Evolutionary conservation across 2,888 invertebrate species (phyloP).

Genomic region (Euclidia mi): DNA sequence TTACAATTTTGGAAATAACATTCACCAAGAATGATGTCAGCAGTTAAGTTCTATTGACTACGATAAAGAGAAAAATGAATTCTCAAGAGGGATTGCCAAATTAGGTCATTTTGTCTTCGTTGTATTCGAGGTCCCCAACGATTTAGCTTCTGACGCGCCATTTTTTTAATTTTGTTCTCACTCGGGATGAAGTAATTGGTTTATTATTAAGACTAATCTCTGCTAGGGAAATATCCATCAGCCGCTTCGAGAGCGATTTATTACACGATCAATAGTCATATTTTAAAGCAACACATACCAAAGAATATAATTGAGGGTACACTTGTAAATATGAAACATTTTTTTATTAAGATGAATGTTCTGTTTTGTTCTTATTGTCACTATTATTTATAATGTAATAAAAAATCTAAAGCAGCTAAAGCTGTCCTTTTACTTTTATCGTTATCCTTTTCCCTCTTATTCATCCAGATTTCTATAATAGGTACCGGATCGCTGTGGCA

Average conservation of each 20-base stretch:
- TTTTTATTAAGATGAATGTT: no score
- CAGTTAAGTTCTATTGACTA: slow-evolving; percentile 64
- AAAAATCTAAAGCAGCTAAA: no score
- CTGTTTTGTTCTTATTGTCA: no score
- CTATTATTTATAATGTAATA: no score
- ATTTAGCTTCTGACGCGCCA: slow-evolving; percentile 56
- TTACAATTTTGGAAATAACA: slow-evolving; percentile 5
- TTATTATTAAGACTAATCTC: slow-evolving; percentile 64
- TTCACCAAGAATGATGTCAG: slow-evolving; percentile 33
- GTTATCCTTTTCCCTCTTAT: no score
- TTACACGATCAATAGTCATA: no score
- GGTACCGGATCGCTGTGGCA: not conserved
- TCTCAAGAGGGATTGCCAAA: slow-evolving; percentile 65
- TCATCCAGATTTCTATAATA: no score
- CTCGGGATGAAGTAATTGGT: slow-evolving; percentile 61
- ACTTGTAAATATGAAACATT: no score
- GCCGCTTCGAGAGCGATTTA: no score
- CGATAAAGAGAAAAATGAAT: slow-evolving; percentile 68
- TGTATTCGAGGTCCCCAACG: slow-evolving; percentile 49
- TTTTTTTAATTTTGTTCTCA: slow-evolving; percentile 61
- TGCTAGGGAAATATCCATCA: slow-evolving; percentile 46
- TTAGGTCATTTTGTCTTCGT: slow-evolving; percentile 72
- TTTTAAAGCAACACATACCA: no score
- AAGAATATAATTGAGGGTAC: no score
- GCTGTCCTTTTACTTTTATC: no score